Evolutionary conservation across 2,888 invertebrate species (phyloP).

Genomic region (Dascillus cervinus): DNA sequence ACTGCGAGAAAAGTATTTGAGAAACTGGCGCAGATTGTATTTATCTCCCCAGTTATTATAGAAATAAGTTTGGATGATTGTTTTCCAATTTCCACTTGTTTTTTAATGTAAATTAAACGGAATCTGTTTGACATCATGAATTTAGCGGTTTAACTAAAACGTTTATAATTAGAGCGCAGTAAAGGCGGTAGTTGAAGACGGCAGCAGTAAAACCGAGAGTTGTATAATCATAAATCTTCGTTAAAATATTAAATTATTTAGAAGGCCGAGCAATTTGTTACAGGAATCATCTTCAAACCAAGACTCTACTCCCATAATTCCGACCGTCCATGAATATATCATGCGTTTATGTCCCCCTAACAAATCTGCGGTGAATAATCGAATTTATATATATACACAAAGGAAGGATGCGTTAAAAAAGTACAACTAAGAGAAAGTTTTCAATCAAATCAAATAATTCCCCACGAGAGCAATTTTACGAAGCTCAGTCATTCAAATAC

Average conservation of each 20-base stretch:
- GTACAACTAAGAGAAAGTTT: conserved; percentile 43
- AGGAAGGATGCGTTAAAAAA: conserved; percentile 39
- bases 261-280: conserved; percentile 38
- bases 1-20: no score
- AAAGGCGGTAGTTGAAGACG: conserved; percentile 12
- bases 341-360: conserved; percentile 34
- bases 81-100: no score
- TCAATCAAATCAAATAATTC: conserved; percentile 69
- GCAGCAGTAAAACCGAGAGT: conserved; percentile 11
- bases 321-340: conserved; percentile 39
- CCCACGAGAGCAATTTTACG: conserved; percentile 64
- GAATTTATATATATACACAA: conserved; percentile 44
- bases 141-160: no score
- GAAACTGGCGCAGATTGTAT: no score
- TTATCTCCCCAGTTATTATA: no score
- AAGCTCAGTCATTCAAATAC: conserved; percentile 47
- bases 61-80: no score
- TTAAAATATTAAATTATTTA: conserved; percentile 40
- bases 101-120: no score
- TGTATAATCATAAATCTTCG: conserved; percentile 27
- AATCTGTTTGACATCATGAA: no score
- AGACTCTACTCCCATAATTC: conserved; percentile 38
- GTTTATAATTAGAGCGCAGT: conserved; percentile 14
- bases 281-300: conserved; percentile 38
- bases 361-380: conserved; percentile 45